These are phyloP conservation scores for Eumerus sabulonum DNA, from an alignment of 2,888 invertebrate genomes.

Conservation along the genomic window DNA sequence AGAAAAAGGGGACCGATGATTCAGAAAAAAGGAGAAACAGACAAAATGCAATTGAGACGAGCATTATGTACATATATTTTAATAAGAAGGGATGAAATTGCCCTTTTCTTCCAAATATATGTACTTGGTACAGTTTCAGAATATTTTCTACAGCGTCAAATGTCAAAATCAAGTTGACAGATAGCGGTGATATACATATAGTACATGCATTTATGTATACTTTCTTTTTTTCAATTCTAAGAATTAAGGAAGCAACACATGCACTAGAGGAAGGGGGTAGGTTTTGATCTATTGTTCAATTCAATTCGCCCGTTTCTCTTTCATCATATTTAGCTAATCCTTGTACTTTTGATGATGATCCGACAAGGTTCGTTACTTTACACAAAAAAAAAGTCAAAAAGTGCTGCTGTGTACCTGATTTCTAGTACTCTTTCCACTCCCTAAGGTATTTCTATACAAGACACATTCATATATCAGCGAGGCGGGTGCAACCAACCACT, in stretches of 20 bases:
- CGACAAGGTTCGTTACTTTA: too few relatives aligned
- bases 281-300: slow-evolving; percentile 35
- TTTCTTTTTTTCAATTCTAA: too few relatives aligned
- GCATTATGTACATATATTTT: slow-evolving; percentile 30
- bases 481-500: too few relatives aligned
- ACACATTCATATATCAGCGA: too few relatives aligned
- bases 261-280: neutral
- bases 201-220: too few relatives aligned
- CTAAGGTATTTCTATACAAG: too few relatives aligned
- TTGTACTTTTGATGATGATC: too few relatives aligned
- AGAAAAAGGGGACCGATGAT: slow-evolving; percentile 60
- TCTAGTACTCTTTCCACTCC: too few relatives aligned
- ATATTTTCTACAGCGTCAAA: slow-evolving; percentile 22
- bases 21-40: slow-evolving; percentile 39
- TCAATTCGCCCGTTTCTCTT: too few relatives aligned
- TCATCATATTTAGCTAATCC: too few relatives aligned
- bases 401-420: too few relatives aligned
- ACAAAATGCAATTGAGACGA: slow-evolving; percentile 54
- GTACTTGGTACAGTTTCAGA: slow-evolving; percentile 61
- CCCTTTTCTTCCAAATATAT: slow-evolving; percentile 28
- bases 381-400: too few relatives aligned
- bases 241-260: neutral
- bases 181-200: slow-evolving; percentile 17
- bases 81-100: slow-evolving; percentile 54
- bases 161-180: slow-evolving; percentile 29